Percentiles rank a stretch among this genome's conserved stretches.
These are phyloP conservation scores for Cnemophilus loriae DNA, from an alignment of 2,113 vertebrate genomes.

Conservation along the genomic window DNA sequence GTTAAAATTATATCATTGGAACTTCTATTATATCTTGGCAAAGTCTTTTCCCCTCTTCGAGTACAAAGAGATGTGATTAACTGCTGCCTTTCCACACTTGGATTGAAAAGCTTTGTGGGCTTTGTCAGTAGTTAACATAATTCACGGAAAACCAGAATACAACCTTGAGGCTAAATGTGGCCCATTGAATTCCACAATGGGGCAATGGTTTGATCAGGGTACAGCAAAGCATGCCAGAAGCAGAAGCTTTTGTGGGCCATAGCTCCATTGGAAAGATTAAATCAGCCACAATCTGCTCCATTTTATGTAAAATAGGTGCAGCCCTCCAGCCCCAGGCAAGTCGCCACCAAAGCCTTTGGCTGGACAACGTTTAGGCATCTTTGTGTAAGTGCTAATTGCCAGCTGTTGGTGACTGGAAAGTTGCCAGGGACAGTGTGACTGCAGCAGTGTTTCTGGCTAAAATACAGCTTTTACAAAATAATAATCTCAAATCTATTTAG, in stretches of 20 bases:
- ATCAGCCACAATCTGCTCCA: slow-evolving; percentile 28
- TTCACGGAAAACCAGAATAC: slow-evolving; percentile 12
- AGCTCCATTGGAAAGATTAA: slow-evolving; percentile 13
- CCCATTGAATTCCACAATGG: slow-evolving; percentile 18
- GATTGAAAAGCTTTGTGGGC: not conserved
- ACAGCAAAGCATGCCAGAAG: not conserved
- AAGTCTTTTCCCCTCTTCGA: not conserved
- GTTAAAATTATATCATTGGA: slow-evolving; percentile 32
- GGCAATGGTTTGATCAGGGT: not conserved
- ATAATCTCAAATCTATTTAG: slow-evolving; percentile 1
- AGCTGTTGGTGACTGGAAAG: slow-evolving; percentile 46
- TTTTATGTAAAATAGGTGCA: slow-evolving; percentile 51
- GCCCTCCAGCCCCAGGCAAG: slow-evolving; percentile 5
- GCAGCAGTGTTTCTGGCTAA: not conserved
- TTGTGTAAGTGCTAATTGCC: slow-evolving; percentile 59
- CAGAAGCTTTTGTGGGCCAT: slow-evolving; percentile 16
- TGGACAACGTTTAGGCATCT: slow-evolving; percentile 36
- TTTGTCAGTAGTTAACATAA: slow-evolving; percentile 27
- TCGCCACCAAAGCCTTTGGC: not conserved
- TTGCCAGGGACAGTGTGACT: slow-evolving; percentile 24
- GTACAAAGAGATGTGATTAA: slow-evolving; percentile 40
- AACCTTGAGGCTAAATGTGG: slow-evolving; percentile 44
- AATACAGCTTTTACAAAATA: slow-evolving; percentile 3
- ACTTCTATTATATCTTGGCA: slow-evolving; percentile 9
- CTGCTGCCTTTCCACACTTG: slow-evolving; percentile 10